These are phyloP conservation scores for Cephus pygmeus DNA, from an alignment of 2,888 invertebrate genomes.

Conservation along the genomic window DNA sequence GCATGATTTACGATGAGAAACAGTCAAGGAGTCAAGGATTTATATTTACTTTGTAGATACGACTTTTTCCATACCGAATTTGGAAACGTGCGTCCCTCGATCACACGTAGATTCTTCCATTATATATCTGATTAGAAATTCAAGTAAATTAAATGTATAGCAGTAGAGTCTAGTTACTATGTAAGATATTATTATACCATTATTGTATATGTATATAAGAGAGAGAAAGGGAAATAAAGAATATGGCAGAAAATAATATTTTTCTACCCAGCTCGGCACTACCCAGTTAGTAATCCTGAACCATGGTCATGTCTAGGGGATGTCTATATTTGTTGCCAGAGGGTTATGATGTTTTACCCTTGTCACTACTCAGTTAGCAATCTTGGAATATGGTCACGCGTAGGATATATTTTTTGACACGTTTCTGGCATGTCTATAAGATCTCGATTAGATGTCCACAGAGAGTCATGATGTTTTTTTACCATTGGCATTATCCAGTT, in stretches of 20 bases:
- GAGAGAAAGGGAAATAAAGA: neutral
- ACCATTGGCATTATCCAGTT: no score
- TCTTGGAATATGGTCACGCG: no score
- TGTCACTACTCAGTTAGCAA: no score
- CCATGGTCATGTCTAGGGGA: no score
- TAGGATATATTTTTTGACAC: no score
- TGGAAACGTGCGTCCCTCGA: neutral
- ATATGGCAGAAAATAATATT: neutral
- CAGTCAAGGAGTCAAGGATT: neutral
- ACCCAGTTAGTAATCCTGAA: no score
- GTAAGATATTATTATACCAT: conserved; percentile 4
- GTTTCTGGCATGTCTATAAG: no score
- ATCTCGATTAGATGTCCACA: no score
- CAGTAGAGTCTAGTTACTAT: neutral
- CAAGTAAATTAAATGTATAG: neutral
- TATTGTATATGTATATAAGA: conserved; percentile 4
- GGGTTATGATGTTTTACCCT: no score
- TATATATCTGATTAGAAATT: neutral
- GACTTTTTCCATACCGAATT: neutral
- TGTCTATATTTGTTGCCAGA: no score
- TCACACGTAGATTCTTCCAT: neutral
- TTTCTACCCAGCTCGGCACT: neutral
- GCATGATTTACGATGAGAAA: neutral
- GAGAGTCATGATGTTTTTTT: no score
- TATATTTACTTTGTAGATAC: neutral